Conservation (phyloP, 2,113 vertebrate genomes). For the Chauna torquata region DNA sequence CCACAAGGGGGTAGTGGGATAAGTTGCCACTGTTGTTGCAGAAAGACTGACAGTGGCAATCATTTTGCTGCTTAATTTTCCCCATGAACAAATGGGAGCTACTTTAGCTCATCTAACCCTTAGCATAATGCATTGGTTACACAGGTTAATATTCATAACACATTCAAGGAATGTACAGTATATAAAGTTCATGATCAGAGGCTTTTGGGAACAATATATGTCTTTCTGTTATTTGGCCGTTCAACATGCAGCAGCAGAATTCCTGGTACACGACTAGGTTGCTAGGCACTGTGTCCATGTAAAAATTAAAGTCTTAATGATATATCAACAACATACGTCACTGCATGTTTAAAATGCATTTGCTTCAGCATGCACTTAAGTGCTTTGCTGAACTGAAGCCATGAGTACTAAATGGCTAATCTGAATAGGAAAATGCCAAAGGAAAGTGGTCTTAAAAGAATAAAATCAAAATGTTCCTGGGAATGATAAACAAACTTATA, state of each 20-base stretch:
- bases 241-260: not conserved
- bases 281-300: constrained; percentile 2
- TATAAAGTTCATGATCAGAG: not conserved
- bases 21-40: not conserved
- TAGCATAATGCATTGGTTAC: not conserved
- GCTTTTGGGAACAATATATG: constrained; percentile 5
- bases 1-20: accelerated
- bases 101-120: not conserved
- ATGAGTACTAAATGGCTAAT: constrained; percentile 11
- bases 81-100: not conserved
- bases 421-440: constrained; percentile 11
- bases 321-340: not conserved
- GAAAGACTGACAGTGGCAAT: not conserved
- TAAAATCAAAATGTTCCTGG: constrained; percentile 3
- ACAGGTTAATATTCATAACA: not conserved
- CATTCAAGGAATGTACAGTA: not conserved
- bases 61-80: constrained; percentile 1
- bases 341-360: constrained; percentile 12
- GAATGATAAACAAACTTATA: constrained; percentile 10
- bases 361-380: not conserved
- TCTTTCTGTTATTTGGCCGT: not conserved
- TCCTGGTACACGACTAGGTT: constrained; percentile 10
- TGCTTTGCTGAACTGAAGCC: constrained; percentile 46
- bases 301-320: constrained; percentile 24
- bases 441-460: not conserved